A percentile compares a stretch with the other conserved stretches of the same genome.
These are phyloP conservation scores for Cygnus olor DNA, from an alignment of 2,797 vertebrate species.

Conservation along the genomic window DNA sequence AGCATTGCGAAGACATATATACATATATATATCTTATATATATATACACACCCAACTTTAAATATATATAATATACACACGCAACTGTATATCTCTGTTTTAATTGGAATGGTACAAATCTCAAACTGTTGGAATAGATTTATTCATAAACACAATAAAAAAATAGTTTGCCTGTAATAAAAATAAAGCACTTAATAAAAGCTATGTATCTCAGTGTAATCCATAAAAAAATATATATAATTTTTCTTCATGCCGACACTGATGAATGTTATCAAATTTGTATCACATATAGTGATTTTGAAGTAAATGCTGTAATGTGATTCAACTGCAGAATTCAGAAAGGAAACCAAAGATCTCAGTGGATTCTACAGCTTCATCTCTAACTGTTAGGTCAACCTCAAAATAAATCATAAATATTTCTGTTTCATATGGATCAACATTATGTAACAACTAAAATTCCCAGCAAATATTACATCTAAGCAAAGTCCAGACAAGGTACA, in stretches of 20 bases:
- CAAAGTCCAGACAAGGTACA: neutral
- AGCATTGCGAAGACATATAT: neutral
- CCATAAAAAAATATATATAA: neutral
- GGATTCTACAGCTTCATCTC: neutral
- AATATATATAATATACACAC: neutral
- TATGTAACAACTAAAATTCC: neutral
- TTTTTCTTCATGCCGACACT: neutral
- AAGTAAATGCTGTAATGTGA: neutral
- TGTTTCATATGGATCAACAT: neutral
- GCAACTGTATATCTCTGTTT: neutral
- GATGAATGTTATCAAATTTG: slow-evolving; percentile 1
- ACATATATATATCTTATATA: neutral
- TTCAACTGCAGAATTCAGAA: slow-evolving; percentile 19
- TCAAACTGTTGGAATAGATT: neutral
- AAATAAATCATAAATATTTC: slow-evolving; percentile 32
- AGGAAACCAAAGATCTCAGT: neutral
- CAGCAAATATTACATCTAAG: neutral
- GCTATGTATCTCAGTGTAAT: neutral
- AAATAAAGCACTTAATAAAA: neutral
- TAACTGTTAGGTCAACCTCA: neutral
- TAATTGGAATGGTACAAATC: neutral
- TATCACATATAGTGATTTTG: neutral
- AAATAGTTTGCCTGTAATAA: neutral
- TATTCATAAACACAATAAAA: neutral
- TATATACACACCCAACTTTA: neutral